Percentiles rank a stretch among this genome's conserved stretches.
Evolutionary conservation across 2,797 vertebrate species (phyloP).

Genomic region (Euthynnus affinis): DNA sequence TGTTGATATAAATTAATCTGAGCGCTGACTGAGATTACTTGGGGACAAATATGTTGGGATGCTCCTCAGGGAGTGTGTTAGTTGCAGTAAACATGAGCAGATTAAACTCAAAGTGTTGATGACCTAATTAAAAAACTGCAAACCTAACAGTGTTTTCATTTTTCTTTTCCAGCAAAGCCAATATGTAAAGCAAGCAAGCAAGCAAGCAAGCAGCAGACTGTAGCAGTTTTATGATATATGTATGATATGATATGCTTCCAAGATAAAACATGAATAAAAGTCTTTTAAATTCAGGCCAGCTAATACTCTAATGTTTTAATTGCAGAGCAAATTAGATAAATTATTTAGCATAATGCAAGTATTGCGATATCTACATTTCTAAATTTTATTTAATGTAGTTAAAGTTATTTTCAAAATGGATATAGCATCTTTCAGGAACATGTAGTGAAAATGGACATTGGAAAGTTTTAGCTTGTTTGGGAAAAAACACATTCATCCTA

Average conservation of each 20-base stretch:
- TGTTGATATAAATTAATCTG: slow-evolving; percentile 46
- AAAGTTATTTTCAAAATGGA: not conserved
- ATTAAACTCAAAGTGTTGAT: slow-evolving; percentile 71
- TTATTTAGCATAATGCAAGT: not conserved
- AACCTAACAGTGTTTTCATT: slow-evolving; percentile 39
- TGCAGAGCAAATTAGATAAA: not conserved
- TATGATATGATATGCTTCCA: not conserved
- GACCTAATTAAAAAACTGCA: slow-evolving; percentile 66
- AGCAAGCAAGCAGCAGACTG: slow-evolving; percentile 22
- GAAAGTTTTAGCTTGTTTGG: not conserved
- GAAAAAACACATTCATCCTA: not conserved
- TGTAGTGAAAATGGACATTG: not conserved
- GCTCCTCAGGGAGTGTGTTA: slow-evolving; percentile 45
- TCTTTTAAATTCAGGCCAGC: not conserved
- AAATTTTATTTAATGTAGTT: not conserved
- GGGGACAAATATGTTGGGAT: slow-evolving; percentile 58
- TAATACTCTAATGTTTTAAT: not conserved
- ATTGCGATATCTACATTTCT: not conserved
- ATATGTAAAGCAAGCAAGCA: slow-evolving; percentile 54
- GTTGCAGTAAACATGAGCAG: slow-evolving; percentile 63
- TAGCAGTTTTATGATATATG: slow-evolving; percentile 3
- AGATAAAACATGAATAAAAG: not conserved
- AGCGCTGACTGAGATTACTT: slow-evolving; percentile 47
- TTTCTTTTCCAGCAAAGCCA: slow-evolving; percentile 40
- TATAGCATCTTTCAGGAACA: not conserved